phyloP scores from a whole-genome alignment of 2,113 vertebrate species.

The Halichoerus grypus region DNA sequence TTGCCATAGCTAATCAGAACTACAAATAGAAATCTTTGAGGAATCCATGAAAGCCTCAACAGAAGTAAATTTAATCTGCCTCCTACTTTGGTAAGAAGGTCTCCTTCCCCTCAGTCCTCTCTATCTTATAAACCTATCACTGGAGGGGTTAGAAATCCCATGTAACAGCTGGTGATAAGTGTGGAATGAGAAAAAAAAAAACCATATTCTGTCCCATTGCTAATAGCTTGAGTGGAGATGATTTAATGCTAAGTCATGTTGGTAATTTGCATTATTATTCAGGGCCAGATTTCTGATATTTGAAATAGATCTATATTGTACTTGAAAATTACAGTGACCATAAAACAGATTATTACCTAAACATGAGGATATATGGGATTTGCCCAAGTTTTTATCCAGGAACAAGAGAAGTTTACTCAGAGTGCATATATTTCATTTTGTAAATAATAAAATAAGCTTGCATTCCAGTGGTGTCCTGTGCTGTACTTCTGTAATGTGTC shows the following conservation, averaged over 20 bases:
- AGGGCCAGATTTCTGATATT: conserved; percentile 1
- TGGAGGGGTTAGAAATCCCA: neutral
- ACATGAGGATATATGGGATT: neutral
- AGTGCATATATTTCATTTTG: neutral
- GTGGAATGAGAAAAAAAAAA: neutral
- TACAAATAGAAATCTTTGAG: neutral
- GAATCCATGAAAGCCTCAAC: neutral
- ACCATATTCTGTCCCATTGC: neutral
- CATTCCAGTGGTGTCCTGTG: neutral
- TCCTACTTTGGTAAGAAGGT: neutral
- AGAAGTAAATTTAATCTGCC: neutral
- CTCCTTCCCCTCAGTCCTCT: neutral
- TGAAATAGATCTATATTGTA: neutral
- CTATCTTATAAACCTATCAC: neutral
- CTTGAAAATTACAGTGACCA: neutral
- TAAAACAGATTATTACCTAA: neutral
- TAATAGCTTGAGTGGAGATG: neutral
- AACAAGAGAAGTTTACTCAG: neutral
- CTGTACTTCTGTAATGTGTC: neutral
- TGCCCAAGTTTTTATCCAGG: neutral
- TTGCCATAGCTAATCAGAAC: neutral
- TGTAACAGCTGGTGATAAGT: neutral
- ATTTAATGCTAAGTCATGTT: neutral
- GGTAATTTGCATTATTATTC: neutral
- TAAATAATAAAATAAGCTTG: conserved; percentile 25